A percentile compares a stretch with the other conserved stretches of the same genome.
These are phyloP conservation scores for Physeter macrocephalus DNA, from an alignment of 2,113 vertebrate species.

Conservation along the genomic window DNA sequence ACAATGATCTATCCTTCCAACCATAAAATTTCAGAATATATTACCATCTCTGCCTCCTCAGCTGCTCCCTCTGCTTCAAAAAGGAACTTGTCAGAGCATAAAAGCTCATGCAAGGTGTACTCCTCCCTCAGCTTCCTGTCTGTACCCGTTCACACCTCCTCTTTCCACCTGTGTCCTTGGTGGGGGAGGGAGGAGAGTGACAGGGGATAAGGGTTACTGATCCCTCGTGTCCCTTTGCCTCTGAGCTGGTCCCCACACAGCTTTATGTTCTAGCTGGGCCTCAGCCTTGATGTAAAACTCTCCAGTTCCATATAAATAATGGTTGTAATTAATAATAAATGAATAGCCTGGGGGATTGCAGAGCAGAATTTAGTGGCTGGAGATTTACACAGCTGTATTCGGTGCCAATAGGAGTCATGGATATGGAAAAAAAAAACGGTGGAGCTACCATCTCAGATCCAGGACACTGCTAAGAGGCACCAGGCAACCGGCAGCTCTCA, in stretches of 20 bases:
- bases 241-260: neutral
- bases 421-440: slow-evolving; percentile 30
- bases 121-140: neutral
- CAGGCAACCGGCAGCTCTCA: neutral
- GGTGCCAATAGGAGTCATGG: slow-evolving; percentile 43
- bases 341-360: slow-evolving; percentile 57
- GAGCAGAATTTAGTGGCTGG: slow-evolving; percentile 51
- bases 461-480: slow-evolving; percentile 23
- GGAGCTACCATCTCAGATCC: slow-evolving; percentile 21
- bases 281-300: slow-evolving; percentile 49
- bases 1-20: neutral
- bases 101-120: neutral
- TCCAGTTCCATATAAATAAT: slow-evolving; percentile 63
- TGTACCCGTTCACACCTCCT: neutral
- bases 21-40: neutral
- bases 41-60: neutral
- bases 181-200: neutral
- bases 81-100: neutral
- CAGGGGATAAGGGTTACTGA: neutral
- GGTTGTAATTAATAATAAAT: slow-evolving; percentile 72
- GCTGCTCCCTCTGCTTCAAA: neutral
- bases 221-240: neutral
- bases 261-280: slow-evolving; percentile 5
- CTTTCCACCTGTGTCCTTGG: neutral
- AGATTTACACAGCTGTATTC: slow-evolving; percentile 64